These are phyloP conservation scores for Gymnosoma rotundatum DNA, from an alignment of 2,888 invertebrate species.

Conservation along the genomic window DNA sequence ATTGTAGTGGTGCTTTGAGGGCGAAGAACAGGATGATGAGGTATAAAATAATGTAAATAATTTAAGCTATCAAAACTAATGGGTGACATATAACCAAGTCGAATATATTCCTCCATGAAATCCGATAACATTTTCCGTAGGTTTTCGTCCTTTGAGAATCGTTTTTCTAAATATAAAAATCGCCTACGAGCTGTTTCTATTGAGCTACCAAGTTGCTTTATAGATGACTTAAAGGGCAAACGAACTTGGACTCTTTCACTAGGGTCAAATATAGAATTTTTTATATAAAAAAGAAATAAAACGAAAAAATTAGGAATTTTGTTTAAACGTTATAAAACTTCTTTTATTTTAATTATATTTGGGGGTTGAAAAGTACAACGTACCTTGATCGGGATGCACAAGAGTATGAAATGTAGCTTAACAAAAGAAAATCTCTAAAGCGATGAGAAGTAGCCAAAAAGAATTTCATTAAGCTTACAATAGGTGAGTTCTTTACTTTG, in stretches of 20 bases:
- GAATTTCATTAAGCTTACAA: too few species aligned
- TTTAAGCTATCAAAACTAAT: neutral
- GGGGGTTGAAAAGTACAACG: too few species aligned
- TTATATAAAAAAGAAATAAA: too few species aligned
- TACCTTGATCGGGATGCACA: too few species aligned
- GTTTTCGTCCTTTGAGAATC: conserved; percentile 27
- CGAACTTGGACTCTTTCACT: neutral
- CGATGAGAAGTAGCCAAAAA: too few species aligned
- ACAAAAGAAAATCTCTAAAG: too few species aligned
- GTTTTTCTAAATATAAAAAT: conserved; percentile 45
- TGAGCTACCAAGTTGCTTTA: neutral
- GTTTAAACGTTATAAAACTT: too few species aligned
- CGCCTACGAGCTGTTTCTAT: conserved; percentile 38
- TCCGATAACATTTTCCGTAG: conserved; percentile 37
- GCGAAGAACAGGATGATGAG: conserved; percentile 11
- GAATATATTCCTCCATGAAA: conserved; percentile 49
- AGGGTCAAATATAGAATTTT: conserved; percentile 24
- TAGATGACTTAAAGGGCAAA: neutral
- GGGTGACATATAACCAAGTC: conserved; percentile 2
- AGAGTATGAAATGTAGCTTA: too few species aligned
- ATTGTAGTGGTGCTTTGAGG: conserved; percentile 2
- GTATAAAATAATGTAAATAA: neutral
- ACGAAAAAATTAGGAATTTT: too few species aligned
- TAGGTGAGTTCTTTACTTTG: too few species aligned
- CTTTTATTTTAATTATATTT: too few species aligned